phyloP scores from a whole-genome alignment of 2,888 invertebrate species.

The Lasioglossum calceatum region DNA sequence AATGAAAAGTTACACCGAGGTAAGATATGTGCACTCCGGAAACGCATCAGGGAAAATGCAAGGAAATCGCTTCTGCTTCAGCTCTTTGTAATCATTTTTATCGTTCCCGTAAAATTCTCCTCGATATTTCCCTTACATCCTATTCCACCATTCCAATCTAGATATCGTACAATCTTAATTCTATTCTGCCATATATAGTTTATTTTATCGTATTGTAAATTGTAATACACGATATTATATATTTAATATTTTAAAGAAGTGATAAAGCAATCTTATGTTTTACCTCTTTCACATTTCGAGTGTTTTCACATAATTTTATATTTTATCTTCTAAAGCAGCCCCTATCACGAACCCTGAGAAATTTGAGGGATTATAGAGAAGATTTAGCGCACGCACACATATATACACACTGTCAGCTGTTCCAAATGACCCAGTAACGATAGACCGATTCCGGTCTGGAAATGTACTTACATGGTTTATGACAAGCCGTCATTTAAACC shows the following conservation, averaged over 20 bases:
- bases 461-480: not conserved
- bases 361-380: not conserved
- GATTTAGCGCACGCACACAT: not conserved
- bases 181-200: not conserved
- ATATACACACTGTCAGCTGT: not conserved
- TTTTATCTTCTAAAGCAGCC: not conserved
- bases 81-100: conserved; percentile 5
- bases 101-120: not conserved
- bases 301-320: not conserved
- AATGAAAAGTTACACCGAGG: conserved; percentile 18
- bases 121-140: not conserved
- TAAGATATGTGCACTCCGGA: conserved; percentile 18
- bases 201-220: not conserved
- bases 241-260: too few species aligned
- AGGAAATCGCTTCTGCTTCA: conserved; percentile 6
- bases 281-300: not conserved
- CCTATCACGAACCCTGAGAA: not conserved
- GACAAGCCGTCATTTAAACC: not conserved
- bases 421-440: conserved; percentile 7
- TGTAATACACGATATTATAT: not conserved
- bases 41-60: conserved; percentile 9
- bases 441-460: not conserved
- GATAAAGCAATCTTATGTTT: too few species aligned
- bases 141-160: not conserved
- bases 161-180: not conserved